Percentiles rank a stretch among this genome's conserved stretches.
phyloP scores from a whole-genome alignment of 2,113 vertebrate genomes.

The sheep (Ovis aries) region DNA sequence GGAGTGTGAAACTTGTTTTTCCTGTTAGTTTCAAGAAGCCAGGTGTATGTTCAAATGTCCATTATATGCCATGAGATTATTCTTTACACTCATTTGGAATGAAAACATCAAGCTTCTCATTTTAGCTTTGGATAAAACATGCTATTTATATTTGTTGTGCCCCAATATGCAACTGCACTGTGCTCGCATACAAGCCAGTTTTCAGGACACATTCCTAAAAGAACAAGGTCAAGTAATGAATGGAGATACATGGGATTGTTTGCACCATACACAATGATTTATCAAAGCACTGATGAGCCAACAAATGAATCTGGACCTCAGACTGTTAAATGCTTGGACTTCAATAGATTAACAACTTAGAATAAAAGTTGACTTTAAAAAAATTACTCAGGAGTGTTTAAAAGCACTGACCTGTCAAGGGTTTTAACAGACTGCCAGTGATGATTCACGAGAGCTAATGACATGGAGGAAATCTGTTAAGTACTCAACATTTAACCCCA shows the following conservation, averaged over 20 bases:
- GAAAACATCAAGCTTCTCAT: neutral
- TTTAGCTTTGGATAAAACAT: neutral
- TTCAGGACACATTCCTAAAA: neutral
- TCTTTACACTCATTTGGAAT: neutral
- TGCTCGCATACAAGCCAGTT: neutral
- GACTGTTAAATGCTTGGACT: neutral
- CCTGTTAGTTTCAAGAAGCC: constrained; percentile 29
- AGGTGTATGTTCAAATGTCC: neutral
- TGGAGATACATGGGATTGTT: neutral
- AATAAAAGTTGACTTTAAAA: constrained; percentile 10
- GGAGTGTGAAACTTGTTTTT: constrained; percentile 39
- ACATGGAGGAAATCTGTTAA: neutral
- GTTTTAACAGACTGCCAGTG: neutral
- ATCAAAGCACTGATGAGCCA: neutral
- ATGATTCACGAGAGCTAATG: neutral
- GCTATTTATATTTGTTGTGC: neutral
- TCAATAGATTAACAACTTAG: neutral
- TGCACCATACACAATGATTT: neutral
- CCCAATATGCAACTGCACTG: neutral
- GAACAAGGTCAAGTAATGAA: neutral
- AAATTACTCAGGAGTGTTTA: neutral
- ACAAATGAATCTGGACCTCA: neutral
- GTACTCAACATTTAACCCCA: neutral
- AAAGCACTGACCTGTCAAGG: neutral
- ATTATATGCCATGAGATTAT: neutral